A percentile compares a stretch with the other conserved stretches of the same genome.
Conservation (phyloP, 35 echinoderm and acorn worm genomes). For the Apostichopus parvimensis region DNA sequence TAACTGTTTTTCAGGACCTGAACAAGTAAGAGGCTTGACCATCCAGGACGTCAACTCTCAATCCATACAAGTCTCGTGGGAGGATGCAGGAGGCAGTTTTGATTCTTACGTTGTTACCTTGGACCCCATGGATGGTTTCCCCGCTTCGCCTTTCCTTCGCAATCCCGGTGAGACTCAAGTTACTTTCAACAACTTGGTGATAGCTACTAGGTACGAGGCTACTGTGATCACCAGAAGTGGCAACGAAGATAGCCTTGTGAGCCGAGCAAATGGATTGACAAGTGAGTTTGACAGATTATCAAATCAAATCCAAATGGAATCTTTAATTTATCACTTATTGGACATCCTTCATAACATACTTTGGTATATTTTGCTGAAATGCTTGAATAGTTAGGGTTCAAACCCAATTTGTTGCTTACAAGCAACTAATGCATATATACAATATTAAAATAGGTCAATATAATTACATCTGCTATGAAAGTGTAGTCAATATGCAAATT, state of each 20-base stretch:
- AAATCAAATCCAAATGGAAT: too few relatives aligned
- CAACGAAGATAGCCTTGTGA: background rate
- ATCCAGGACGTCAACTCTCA: slow-evolving; percentile 4
- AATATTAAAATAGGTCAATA: too few relatives aligned
- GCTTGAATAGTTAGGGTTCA: too few relatives aligned
- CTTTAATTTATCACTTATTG: too few relatives aligned
- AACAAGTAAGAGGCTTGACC: background rate
- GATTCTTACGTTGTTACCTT: slow-evolving; percentile 52
- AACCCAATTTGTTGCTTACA: too few relatives aligned
- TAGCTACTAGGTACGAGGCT: slow-evolving; percentile 56
- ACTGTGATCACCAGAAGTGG: slow-evolving; percentile 47
- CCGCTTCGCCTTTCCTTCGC: slow-evolving; percentile 37
- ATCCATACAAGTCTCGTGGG: slow-evolving; percentile 48
- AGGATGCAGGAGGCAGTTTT: slow-evolving; percentile 49
- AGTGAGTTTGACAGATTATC: background rate
- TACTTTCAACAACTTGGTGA: slow-evolving; percentile 45
- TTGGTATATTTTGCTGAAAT: too few relatives aligned
- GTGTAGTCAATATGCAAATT: too few relatives aligned
- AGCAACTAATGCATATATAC: too few relatives aligned
- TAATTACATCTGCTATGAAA: too few relatives aligned
- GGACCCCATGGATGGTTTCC: slow-evolving; percentile 52
- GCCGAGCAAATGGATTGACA: slow-evolving; percentile 19
- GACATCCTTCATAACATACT: too few relatives aligned
- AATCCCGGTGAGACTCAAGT: background rate
- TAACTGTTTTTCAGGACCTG: background rate